Evolutionary conservation across 2,888 invertebrate genomes (phyloP).

Genomic region (Orthosia gracilis): DNA sequence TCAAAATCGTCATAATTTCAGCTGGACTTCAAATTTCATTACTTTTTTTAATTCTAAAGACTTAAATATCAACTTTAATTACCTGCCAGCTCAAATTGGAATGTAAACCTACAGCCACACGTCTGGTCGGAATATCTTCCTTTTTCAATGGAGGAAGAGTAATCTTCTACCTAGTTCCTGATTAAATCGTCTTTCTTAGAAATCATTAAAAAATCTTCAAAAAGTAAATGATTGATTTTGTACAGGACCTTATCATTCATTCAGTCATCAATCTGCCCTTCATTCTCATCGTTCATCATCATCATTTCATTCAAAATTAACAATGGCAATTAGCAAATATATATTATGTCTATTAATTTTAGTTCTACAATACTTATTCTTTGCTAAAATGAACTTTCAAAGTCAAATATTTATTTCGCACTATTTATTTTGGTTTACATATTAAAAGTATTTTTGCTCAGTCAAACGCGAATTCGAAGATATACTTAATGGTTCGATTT

Average conservation of each 20-base stretch:
- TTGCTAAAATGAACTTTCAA: slow-evolving; percentile 8
- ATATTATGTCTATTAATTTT: slow-evolving; percentile 19
- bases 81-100: not conserved
- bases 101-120: no score
- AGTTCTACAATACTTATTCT: not conserved
- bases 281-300: not conserved
- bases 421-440: slow-evolving; percentile 8
- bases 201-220: not conserved
- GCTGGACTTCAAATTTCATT: not conserved
- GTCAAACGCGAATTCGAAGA: slow-evolving; percentile 14
- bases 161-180: not conserved
- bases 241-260: slow-evolving; percentile 16
- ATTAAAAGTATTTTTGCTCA: slow-evolving; percentile 24
- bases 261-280: not conserved
- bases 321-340: not conserved
- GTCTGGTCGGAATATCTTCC: not conserved
- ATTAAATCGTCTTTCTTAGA: no score
- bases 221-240: slow-evolving; percentile 16
- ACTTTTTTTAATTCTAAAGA: no score
- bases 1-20: slow-evolving; percentile 13
- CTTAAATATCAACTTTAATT: not conserved
- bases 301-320: slow-evolving; percentile 20
- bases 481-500: slow-evolving; percentile 32
- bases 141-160: not conserved
- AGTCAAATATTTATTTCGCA: slow-evolving; percentile 53